Percentiles rank a stretch among this genome's conserved stretches.
Conservation (phyloP, 2,113 vertebrate species). For the Calidris pugnax region DNA sequence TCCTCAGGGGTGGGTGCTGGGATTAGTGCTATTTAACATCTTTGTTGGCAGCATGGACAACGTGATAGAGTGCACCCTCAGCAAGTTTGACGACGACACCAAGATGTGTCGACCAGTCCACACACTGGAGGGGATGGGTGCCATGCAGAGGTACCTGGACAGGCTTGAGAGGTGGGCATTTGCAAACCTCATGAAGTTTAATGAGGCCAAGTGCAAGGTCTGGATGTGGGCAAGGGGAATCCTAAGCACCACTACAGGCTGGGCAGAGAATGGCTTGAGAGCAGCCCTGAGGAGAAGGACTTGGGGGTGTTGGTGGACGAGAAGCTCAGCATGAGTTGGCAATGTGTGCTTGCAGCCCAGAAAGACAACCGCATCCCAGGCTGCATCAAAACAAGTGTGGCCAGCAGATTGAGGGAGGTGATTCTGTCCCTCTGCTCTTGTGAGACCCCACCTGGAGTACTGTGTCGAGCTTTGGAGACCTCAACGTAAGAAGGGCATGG, state of each 20-base stretch:
- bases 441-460: neutral
- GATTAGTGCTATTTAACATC: neutral
- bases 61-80: no score
- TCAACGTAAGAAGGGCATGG: neutral
- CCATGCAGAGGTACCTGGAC: no score
- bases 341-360: neutral
- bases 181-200: no score
- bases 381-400: neutral
- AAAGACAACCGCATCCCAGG: neutral
- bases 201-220: no score
- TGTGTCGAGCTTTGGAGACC: neutral
- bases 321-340: neutral
- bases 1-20: neutral
- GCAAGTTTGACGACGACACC: no score
- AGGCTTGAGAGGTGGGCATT: no score
- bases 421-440: neutral
- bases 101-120: no score
- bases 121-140: no score
- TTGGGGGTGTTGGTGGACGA: neutral
- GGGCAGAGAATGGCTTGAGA: neutral
- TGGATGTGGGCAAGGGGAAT: neutral
- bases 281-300: neutral
- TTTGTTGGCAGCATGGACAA: no score
- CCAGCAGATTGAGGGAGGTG: neutral
- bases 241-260: neutral